Base-by-base conservation (phyloP, 2,797 vertebrate species). In the Novumbra hubbsi region DNA sequence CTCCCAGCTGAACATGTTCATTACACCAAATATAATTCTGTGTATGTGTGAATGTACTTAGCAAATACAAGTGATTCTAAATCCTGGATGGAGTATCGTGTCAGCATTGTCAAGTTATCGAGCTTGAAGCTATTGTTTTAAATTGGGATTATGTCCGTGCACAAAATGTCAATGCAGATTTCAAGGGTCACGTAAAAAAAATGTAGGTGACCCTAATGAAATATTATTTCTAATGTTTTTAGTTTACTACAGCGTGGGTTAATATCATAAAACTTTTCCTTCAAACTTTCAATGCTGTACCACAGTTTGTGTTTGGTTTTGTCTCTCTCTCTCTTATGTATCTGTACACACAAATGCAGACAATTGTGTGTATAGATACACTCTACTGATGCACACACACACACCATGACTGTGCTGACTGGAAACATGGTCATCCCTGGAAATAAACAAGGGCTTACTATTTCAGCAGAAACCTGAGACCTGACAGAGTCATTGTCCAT, bases 391-490 rank as follows among this genome's bases (percentile, higher is more conserved):
- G 24, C 21, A 69, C n/a, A 50, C n/a, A 69, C 62, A 17, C 15
- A 64, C 27, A 64, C 14, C 12, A 17, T 32, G 62, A 64, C 62
- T 64, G 16, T 32, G 15, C 28, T 64, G 30, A 30, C 62, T 30
- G 62, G 62, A 64, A 64, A 32, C 62, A 32, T 16, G 16, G 62
- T 30, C 27, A 64, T 64, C 62, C 14, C 62, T 64, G 62, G 28
- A 28, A 64, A 64, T 64, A 32, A 28, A 64, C 62, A 28, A 30
- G 28, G 62, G 27, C n/a, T 17, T 16, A 30, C 28, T 64, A 30
- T 64, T 27, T 50, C 6, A 52, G 62, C 5, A 48, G 38, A 50
- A 64, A 52, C 28, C 19, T 49, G 72, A 50, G 9, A 57, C 30
- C 24, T 70, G 68, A 50, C 34, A 28, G 68, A 45, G 68, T 50